Percentiles rank a stretch among this genome's conserved stretches.
phyloP scores from a whole-genome alignment of 2,113 vertebrate genomes.

The Sphyrna mokarran region DNA sequence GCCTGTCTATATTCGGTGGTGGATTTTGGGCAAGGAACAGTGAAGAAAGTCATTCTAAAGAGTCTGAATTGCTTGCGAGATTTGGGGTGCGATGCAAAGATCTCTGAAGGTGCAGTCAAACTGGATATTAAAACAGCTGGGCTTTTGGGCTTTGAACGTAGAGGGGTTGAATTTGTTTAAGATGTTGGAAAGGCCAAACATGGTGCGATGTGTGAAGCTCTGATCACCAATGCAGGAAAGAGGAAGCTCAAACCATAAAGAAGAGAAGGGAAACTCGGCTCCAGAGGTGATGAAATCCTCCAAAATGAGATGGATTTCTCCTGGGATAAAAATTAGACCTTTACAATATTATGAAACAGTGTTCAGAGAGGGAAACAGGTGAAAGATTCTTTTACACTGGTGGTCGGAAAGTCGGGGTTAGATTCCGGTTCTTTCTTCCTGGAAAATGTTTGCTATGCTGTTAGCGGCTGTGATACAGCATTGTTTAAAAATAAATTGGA shows the following conservation, averaged over 20 bases:
- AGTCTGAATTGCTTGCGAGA: neutral
- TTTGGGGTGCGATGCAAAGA: neutral
- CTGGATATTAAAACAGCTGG: neutral
- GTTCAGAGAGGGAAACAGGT: too few species aligned
- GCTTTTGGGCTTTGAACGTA: neutral
- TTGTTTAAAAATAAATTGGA: neutral
- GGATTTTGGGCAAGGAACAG: neutral
- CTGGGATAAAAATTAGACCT: neutral
- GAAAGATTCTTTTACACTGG: neutral
- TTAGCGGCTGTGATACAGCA: neutral
- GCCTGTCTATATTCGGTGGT: neutral
- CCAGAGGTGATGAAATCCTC: neutral
- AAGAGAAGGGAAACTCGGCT: neutral
- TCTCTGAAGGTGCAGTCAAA: neutral
- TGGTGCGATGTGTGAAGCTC: too few species aligned
- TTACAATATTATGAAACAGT: too few species aligned
- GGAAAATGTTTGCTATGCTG: neutral
- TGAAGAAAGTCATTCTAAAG: neutral
- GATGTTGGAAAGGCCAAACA: neutral
- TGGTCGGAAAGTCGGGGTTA: neutral
- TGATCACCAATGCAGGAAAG: too few species aligned
- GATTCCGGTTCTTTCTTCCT: neutral
- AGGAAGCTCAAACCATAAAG: neutral
- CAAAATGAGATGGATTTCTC: neutral
- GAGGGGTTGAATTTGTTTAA: neutral